Conservation (phyloP, 2,113 vertebrate species). For the Eonycteris spelaea region DNA sequence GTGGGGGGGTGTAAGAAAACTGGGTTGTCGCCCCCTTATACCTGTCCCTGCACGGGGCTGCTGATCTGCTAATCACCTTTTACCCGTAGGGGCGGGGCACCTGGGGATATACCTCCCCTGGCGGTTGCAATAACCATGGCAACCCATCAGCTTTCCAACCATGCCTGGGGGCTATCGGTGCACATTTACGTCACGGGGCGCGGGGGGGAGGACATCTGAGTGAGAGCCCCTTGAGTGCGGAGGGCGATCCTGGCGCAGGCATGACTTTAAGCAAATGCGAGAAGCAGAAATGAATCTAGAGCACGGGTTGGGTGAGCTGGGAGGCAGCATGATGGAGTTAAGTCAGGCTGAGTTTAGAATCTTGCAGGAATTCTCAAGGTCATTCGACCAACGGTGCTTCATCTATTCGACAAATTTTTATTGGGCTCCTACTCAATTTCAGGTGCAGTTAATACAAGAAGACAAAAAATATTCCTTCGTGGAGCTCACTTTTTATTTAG, state of each 20-base stretch:
- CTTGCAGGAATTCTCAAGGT: not conserved
- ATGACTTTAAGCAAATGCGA: not conserved
- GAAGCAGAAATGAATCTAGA: not conserved
- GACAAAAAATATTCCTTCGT: not conserved
- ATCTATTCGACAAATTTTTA: not conserved
- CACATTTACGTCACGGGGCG: not conserved
- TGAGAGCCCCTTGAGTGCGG: not conserved
- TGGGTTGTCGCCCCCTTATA: not conserved
- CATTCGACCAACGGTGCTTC: not conserved
- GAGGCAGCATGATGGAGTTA: not conserved
- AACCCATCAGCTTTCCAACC: not conserved
- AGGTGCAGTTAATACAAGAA: not conserved
- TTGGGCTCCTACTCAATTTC: not conserved
- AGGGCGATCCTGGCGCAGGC: not conserved
- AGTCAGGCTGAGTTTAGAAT: not conserved
- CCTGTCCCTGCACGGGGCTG: not conserved
- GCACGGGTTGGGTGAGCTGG: not conserved
- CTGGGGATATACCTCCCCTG: not conserved
- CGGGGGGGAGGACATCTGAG: not conserved
- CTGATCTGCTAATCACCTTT: not conserved
- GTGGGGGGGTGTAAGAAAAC: not conserved
- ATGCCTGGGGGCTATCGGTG: not conserved
- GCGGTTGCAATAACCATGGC: conserved; percentile 50
- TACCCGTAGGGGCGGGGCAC: not conserved
- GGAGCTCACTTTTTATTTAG: not conserved